These are phyloP conservation scores for Ophion ellenae DNA, from an alignment of 2,888 invertebrate genomes.

Conservation along the genomic window DNA sequence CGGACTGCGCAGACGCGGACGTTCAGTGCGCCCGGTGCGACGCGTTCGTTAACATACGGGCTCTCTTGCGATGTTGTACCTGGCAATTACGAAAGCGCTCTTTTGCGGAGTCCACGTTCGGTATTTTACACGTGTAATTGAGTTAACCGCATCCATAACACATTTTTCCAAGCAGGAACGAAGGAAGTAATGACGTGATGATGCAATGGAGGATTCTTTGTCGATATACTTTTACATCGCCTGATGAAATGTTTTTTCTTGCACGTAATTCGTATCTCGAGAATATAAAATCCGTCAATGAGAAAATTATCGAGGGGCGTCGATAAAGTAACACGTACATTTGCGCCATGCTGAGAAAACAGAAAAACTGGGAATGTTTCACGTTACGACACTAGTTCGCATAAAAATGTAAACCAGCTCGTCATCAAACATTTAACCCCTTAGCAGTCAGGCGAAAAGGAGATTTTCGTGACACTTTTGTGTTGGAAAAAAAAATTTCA, in stretches of 20 bases:
- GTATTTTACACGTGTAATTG: neutral
- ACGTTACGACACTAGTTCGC: neutral
- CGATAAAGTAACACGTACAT: neutral
- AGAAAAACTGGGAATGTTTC: neutral
- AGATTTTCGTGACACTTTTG: too few relatives aligned
- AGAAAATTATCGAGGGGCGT: neutral
- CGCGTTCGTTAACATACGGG: neutral
- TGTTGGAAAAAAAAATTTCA: too few relatives aligned
- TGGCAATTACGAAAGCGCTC: neutral
- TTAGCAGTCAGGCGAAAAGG: too few relatives aligned
- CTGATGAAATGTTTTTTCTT: neutral
- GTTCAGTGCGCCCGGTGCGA: neutral
- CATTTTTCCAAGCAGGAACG: neutral
- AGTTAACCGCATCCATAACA: neutral
- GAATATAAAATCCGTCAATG: neutral
- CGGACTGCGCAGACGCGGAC: neutral
- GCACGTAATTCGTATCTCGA: neutral
- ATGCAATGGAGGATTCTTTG: neutral
- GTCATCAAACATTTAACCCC: neutral
- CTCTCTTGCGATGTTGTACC: neutral
- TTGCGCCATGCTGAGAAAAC: neutral
- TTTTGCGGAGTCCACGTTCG: neutral
- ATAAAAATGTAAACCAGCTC: neutral
- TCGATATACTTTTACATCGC: neutral
- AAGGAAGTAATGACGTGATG: neutral